These are phyloP conservation scores for Geopemphigus sp. DNA, from an alignment of 1,140 invertebrate species.

Conservation along the genomic window DNA sequence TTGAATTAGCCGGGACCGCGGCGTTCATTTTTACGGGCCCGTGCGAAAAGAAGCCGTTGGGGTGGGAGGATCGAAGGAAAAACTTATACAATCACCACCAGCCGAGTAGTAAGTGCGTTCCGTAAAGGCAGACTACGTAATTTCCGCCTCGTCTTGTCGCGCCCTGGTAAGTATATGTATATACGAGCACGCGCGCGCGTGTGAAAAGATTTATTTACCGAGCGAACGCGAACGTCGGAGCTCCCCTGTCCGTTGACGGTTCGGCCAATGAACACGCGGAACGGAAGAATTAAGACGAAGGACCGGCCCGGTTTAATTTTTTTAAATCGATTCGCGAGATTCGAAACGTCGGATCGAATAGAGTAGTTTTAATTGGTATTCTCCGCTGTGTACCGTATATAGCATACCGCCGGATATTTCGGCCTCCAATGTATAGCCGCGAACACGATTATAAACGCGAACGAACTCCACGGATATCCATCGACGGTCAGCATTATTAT, in stretches of 20 bases:
- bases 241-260: neutral
- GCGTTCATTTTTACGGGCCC: neutral
- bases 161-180: neutral
- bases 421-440: too few relatives aligned
- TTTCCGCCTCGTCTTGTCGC: neutral
- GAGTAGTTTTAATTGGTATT: conserved; percentile 18
- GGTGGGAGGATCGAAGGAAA: too few relatives aligned
- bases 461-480: too few relatives aligned
- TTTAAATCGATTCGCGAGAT: conserved; percentile 39
- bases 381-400: neutral
- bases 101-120: conserved; percentile 18
- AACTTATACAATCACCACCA: neutral
- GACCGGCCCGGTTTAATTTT: conserved; percentile 33
- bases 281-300: too few relatives aligned
- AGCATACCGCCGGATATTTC: too few relatives aligned
- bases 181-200: neutral
- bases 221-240: neutral
- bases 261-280: neutral
- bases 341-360: neutral
- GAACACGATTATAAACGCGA: neutral
- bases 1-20: neutral
- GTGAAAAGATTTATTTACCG: conserved; percentile 31
- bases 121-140: neutral
- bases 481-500: too few relatives aligned
- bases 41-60: neutral